Evolutionary conservation across 2,113 vertebrate genomes (phyloP), one percentile per base, ranked within the genome.

Genomic region (Octodon degus): DNA sequence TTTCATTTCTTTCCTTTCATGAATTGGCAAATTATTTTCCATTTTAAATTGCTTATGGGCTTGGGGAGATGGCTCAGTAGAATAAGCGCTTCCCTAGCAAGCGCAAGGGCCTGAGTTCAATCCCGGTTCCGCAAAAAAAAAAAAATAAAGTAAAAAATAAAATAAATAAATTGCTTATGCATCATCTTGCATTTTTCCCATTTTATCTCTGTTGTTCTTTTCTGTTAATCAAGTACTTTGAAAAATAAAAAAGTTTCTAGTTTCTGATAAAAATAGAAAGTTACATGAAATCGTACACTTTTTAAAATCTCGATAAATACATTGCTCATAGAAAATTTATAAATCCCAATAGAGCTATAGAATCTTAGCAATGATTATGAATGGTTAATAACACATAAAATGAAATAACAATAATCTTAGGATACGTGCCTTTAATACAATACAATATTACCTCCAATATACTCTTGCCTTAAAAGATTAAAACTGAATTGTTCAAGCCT

Each of bases 181-280:
- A 88, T 77, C 24, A 17, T 58, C 34, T 1, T 92, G 12, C 67
- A 8, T 87, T 97, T 83, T 37, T 97, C 50, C 50, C 4, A 65
- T 79, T 93, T 87, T 4, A 67, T 90, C 96, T 95, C 37, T 92
- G 17, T 50, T 87, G 32, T 34, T 90, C 22, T 58, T 82, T 96
- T 88, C 10, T 72, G 32, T 72, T 82, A 37, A 40, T 9, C 20
- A 86, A 86, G 55, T 53, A 53, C 90, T 43, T 91, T 47, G 62
- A 86, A 65, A 86, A 53, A 13, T 91, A 50, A 86, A 37, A 87
- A 81, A 94, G 81, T 92, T 17, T 40, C 53, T 37, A 58, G 14
- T 2, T 93, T 84, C 67, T 91, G 62, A n/a, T 76, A 30, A 53
- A 86, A 79, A 67, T 43, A 79, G 30, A 63, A 97, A 93, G 3